Base-by-base conservation (phyloP, 2,113 vertebrate species). In the Sander vitreus region DNA sequence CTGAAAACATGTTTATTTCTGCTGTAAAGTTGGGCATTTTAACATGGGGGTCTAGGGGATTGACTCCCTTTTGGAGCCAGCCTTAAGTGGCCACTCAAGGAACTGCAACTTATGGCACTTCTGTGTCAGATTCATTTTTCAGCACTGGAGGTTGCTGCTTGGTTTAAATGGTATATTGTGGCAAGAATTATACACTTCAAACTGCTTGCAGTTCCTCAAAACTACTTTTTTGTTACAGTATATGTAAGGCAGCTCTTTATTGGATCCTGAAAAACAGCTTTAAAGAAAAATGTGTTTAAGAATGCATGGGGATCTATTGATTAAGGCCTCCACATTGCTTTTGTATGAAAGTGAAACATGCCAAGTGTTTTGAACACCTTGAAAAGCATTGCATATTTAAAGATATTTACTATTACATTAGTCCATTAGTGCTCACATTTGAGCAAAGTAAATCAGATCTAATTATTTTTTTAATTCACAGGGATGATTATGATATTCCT, bases 401-500 rank as follows among this genome's bases (percentile, higher is more conserved):
- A 16, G 43, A 67, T 82, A 48, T 71, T 48, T 36, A 33, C 76
- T 9, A 5, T 63, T 62, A 27, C 74, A 78, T 77, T 43, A 60
- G 47, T 36, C 78, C 62, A 69, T 45, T 25, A 45, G 47, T 43
- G 74, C 36, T 84, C 57, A 51, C 68, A 71, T 68, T 59, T 63
- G 69, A 76, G 68, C 30, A 16, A 72, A 86, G 72, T 71, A 59
- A 81, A 86, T 88, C 54, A 68, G 64, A 81, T 51, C 55, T 48
- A 79, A 89, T 90, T 72, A 74, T 72, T 78, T 72, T 73, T 89
- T 85, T 72, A 71, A 91, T 80, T 89, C 66, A 30, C 53, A 4
- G 68, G 73, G 71, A 81, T 80, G 60, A 90, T 89, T 65, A 81
- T 67, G 86, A 88, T 57, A 60, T 91, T 93, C 87, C 84, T 88